Evolutionary conservation across 2,888 invertebrate genomes (phyloP).

Genomic region (Plusia festucae): DNA sequence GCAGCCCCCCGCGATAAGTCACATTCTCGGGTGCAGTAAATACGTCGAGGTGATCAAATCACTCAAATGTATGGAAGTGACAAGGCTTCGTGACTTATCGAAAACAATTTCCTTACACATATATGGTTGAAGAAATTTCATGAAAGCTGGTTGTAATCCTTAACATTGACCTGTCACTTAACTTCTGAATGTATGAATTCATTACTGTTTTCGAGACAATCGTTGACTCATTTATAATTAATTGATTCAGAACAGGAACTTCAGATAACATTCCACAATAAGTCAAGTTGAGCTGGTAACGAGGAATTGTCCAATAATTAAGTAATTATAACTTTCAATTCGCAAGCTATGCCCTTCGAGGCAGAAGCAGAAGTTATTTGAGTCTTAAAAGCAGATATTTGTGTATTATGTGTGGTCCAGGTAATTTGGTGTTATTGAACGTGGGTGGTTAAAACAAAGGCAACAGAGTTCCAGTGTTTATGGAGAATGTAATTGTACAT

Average conservation of each 20-base stretch:
- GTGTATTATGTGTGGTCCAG: neutral
- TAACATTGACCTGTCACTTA: neutral
- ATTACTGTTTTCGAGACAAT: conserved; percentile 7
- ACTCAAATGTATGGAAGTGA: too few species aligned
- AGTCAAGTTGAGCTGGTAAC: conserved; percentile 50
- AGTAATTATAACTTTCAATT: conserved; percentile 40
- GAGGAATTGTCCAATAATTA: conserved; percentile 40
- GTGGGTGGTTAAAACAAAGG: neutral
- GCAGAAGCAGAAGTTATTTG: conserved; percentile 19
- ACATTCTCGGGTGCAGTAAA: too few species aligned
- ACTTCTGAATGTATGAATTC: neutral
- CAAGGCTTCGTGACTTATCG: too few species aligned
- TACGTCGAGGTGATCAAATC: too few species aligned
- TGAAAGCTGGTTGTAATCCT: neutral
- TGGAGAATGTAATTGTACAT: neutral
- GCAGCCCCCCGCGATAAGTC: too few species aligned
- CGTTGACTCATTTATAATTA: conserved; percentile 3
- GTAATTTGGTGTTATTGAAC: neutral
- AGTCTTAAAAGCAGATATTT: neutral
- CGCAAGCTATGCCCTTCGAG: conserved; percentile 23
- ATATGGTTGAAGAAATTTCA: too few species aligned
- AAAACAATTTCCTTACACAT: too few species aligned
- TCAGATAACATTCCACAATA: conserved; percentile 49
- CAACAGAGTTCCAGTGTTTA: too few species aligned
- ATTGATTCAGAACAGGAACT: conserved; percentile 45